These are phyloP conservation scores for Pseudachorutes palmiensis DNA, from an alignment of 1,140 invertebrate genomes.

Conservation along the genomic window DNA sequence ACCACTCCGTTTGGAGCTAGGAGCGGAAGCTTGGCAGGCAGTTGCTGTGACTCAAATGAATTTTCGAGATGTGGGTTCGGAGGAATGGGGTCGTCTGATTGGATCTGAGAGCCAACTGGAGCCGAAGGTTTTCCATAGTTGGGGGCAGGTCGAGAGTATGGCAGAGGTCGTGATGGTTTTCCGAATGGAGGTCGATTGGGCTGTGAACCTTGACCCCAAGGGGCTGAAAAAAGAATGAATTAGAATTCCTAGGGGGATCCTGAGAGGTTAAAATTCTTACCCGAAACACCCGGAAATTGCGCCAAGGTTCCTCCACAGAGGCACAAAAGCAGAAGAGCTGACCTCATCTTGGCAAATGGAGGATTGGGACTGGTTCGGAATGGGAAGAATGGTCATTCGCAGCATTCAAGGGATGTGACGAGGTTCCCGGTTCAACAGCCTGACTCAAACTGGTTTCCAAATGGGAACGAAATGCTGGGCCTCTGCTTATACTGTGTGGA, in stretches of 20 bases:
- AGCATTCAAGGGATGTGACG: constrained; percentile 6
- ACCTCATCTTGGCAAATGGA: constrained; percentile 17
- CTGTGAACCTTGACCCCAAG: background rate
- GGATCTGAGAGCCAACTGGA: background rate
- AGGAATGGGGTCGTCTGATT: constrained; percentile 33
- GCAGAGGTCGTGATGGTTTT: background rate
- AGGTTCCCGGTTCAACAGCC: constrained; percentile 36
- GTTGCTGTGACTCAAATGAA: constrained; percentile 28
- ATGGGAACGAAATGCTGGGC: too few species aligned
- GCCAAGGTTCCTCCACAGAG: constrained; percentile 24
- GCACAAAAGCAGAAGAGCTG: constrained; percentile 17
- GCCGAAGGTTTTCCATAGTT: background rate
- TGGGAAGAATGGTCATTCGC: background rate
- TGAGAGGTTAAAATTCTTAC: constrained; percentile 5
- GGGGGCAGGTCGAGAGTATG: background rate
- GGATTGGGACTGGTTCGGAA: background rate
- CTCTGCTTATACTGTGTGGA: too few species aligned
- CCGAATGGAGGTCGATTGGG: background rate
- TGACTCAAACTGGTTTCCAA: constrained; percentile 33
- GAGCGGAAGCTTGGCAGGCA: constrained; percentile 36
- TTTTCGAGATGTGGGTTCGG: constrained; percentile 21
- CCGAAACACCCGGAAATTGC: background rate
- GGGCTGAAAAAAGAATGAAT: background rate
- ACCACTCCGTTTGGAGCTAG: constrained; percentile 36
- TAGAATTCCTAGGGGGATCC: background rate